A percentile compares a stretch with the other conserved stretches of the same genome.
These are phyloP conservation scores for Ichneumoninae sp. DNA, from an alignment of 2,888 invertebrate genomes.

Conservation along the genomic window DNA sequence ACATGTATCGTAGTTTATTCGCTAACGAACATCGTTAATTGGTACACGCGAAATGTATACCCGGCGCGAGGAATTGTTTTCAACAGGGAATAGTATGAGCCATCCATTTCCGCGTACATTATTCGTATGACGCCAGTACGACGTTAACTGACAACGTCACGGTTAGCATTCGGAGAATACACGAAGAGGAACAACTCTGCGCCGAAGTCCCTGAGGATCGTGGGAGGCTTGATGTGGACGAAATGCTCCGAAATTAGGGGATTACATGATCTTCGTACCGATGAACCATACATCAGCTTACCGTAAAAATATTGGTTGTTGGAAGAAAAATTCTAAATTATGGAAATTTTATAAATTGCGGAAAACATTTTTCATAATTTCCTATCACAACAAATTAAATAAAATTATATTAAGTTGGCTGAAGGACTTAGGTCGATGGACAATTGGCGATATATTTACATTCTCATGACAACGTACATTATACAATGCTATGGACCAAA, in stretches of 20 bases:
- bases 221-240: no score
- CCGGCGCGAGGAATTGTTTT: constrained; percentile 22
- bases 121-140: constrained; percentile 7
- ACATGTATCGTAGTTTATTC: constrained; percentile 19
- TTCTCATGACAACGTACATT: no score
- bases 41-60: not conserved
- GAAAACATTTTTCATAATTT: not conserved
- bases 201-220: no score
- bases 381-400: not conserved
- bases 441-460: no score
- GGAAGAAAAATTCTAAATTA: not conserved
- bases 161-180: constrained; percentile 17
- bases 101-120: constrained; percentile 17
- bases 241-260: not conserved
- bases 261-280: not conserved
- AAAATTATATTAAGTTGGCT: no score
- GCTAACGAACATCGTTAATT: constrained; percentile 37
- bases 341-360: not conserved
- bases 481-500: no score
- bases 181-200: not conserved
- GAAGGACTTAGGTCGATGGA: no score
- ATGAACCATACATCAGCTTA: not conserved
- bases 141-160: constrained; percentile 33
- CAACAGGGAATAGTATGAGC: not conserved
- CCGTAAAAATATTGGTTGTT: not conserved